A percentile compares a stretch with the other conserved stretches of the same genome.
Conservation (phyloP, 2,113 vertebrate genomes). For the Platichthys stellatus region DNA sequence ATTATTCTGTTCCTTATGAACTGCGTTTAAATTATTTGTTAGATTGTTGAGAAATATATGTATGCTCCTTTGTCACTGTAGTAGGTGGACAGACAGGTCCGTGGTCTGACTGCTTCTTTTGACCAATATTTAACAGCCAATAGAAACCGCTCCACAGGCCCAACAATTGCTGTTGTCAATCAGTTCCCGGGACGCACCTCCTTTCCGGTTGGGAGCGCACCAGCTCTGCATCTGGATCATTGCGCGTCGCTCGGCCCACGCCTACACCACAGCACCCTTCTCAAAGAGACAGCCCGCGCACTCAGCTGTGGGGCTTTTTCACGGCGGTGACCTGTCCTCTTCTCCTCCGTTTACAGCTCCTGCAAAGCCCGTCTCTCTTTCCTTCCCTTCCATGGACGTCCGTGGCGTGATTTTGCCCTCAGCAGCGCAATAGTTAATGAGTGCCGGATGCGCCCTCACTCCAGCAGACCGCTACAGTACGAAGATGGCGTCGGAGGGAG, state of each 20-base stretch:
- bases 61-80: too few relatives aligned
- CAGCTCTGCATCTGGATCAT: conserved; percentile 71
- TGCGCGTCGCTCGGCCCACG: conserved; percentile 59
- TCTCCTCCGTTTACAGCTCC: background rate
- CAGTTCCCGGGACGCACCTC: conserved; percentile 40
- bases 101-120: background rate
- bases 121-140: background rate
- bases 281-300: too few relatives aligned
- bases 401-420: conserved; percentile 53
- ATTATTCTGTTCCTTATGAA: too few relatives aligned
- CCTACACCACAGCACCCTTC: conserved; percentile 36
- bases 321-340: conserved; percentile 3
- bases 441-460: conserved; percentile 79
- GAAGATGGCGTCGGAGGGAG: conserved; percentile 88
- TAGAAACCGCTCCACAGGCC: background rate
- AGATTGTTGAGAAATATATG: too few relatives aligned
- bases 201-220: conserved; percentile 58
- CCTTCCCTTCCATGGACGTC: conserved; percentile 16
- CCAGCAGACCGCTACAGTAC: conserved; percentile 80
- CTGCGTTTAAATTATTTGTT: too few relatives aligned
- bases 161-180: conserved; percentile 70
- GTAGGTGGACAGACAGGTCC: too few relatives aligned
- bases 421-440: conserved; percentile 79
- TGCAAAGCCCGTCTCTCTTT: background rate
- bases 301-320: background rate